These are phyloP conservation scores for Callorhinus ursinus DNA, from an alignment of 2,113 vertebrate species.

Conservation along the genomic window DNA sequence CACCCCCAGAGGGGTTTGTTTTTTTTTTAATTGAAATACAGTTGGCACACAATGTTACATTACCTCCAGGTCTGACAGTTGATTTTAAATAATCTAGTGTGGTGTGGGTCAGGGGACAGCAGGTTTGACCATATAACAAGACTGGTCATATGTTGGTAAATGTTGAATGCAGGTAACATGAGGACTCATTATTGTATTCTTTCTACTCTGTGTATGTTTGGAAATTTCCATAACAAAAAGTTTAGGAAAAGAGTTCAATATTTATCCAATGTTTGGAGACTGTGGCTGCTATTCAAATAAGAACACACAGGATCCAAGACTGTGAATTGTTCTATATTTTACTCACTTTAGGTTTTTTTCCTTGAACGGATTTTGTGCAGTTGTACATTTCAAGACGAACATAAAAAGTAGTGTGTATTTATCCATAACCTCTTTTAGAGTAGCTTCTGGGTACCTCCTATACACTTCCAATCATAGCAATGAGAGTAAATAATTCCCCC, in stretches of 20 bases:
- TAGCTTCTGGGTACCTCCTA: constrained; percentile 4
- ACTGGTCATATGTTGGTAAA: not conserved
- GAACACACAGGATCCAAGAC: not conserved
- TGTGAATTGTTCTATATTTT: not conserved
- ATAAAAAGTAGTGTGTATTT: constrained; percentile 60
- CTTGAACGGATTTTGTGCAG: constrained; percentile 37
- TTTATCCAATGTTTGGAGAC: constrained; percentile 27
- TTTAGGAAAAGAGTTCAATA: constrained; percentile 11
- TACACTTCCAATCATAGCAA: not conserved
- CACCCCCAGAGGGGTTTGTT: not conserved
- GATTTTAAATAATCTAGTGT: not conserved
- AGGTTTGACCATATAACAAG: not conserved
- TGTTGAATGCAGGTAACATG: not conserved
- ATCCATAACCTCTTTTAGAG: constrained; percentile 32
- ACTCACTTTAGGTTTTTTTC: not conserved
- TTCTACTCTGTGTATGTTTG: not conserved
- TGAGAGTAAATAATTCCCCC: constrained; percentile 67
- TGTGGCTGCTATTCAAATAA: not conserved
- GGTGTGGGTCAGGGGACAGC: not conserved
- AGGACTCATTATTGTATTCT: not conserved
- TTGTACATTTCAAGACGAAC: constrained; percentile 58
- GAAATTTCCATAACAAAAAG: constrained; percentile 45
- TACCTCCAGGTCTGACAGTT: not conserved
- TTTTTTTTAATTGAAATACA: not conserved
- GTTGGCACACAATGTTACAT: not conserved